Percentiles rank a stretch among this genome's conserved stretches.
Conservation (phyloP, 2,113 vertebrate genomes). For the Vulpes vulpes region DNA sequence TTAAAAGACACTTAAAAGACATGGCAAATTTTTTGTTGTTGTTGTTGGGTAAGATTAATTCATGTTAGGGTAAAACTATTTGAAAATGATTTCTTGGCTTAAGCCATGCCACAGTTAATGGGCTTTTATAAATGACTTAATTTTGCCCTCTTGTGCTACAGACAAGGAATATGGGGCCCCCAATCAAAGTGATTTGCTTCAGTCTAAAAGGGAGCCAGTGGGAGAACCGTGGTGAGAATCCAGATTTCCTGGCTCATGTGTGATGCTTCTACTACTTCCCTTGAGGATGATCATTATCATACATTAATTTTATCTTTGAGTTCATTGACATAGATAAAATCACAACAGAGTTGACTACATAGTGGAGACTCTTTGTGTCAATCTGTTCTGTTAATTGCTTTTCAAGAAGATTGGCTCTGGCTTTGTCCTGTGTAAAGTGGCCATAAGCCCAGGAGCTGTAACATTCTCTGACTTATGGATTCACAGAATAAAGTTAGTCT, state of each 20-base stretch:
- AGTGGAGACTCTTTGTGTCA: conserved; percentile 9
- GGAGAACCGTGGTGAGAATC: background rate
- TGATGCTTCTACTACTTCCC: background rate
- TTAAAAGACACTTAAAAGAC: background rate
- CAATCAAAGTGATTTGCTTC: background rate
- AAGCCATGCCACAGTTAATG: background rate
- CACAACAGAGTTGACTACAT: background rate
- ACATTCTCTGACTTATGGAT: background rate
- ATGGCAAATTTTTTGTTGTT: background rate
- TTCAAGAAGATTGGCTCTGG: conserved; percentile 24
- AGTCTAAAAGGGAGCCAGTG: background rate
- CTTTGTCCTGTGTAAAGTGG: background rate
- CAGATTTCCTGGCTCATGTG: background rate
- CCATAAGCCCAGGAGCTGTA: conserved; percentile 18
- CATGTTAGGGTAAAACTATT: background rate
- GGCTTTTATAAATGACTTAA: background rate
- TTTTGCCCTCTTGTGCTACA: background rate
- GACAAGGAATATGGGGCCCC: background rate
- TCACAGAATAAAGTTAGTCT: conserved; percentile 40
- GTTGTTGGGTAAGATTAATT: background rate
- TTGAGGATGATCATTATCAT: background rate
- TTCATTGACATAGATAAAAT: conserved; percentile 27
- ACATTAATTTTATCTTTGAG: conserved; percentile 6
- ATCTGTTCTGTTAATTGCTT: conserved; percentile 56
- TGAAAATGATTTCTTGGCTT: conserved; percentile 43